Percentiles rank a stretch among this genome's conserved stretches.
phyloP scores from a whole-genome alignment of 1,140 invertebrate species.

The Pseudomyrmex sp. region DNA sequence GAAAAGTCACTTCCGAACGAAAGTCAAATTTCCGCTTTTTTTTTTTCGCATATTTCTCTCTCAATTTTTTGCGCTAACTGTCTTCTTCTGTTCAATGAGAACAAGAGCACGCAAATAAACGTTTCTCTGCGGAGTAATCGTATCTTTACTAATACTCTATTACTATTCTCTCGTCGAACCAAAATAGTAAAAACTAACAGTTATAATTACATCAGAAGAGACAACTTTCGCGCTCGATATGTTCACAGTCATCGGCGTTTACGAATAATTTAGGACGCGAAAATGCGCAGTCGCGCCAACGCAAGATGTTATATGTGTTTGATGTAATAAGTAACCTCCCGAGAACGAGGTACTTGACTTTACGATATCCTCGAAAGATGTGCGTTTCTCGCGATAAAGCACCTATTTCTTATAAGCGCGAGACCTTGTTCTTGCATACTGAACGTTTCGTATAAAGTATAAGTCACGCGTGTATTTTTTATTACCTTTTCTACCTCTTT shows the following conservation, averaged over 20 bases:
- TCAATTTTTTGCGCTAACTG: not conserved
- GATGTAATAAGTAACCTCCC: constrained; percentile 52
- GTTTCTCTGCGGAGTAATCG: constrained; percentile 28
- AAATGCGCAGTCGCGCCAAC: constrained; percentile 27
- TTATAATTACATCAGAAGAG: constrained; percentile 69
- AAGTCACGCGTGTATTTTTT: not conserved
- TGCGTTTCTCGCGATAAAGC: not conserved
- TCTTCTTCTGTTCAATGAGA: too few species aligned
- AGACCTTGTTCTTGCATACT: constrained; percentile 10
- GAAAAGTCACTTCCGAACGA: not conserved
- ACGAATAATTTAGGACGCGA: constrained; percentile 39
- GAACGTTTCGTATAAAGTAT: not conserved
- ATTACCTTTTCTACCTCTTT: not conserved
- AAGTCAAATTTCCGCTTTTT: not conserved
- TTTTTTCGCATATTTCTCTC: not conserved
- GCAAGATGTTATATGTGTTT: constrained; percentile 33
- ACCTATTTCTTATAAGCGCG: constrained; percentile 37
- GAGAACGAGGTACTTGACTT: constrained; percentile 33
- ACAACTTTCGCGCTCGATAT: constrained; percentile 64
- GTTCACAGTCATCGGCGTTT: constrained; percentile 30
- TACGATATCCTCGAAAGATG: constrained; percentile 10
- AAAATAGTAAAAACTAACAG: constrained; percentile 66
- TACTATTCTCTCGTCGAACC: constrained; percentile 12
- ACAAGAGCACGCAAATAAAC: constrained; percentile 17
- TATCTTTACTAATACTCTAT: constrained; percentile 2